These are phyloP conservation scores for Platycercus adscitus DNA, from an alignment of 2,113 vertebrate genomes.

Conservation along the genomic window DNA sequence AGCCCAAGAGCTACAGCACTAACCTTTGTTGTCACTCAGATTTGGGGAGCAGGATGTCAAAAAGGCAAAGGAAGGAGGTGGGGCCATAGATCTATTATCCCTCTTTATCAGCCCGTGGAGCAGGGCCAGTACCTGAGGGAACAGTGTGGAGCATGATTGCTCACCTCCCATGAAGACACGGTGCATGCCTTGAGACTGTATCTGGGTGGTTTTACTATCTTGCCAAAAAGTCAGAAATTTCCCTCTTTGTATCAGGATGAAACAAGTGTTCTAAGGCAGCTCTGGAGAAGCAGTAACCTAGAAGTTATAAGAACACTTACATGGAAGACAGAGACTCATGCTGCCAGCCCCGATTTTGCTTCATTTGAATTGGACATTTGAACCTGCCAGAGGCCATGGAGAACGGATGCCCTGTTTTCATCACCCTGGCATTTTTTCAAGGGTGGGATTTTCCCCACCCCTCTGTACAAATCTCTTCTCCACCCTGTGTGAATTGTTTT, in stretches of 20 bases:
- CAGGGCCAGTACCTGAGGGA: slow-evolving; percentile 61
- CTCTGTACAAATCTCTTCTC: not conserved
- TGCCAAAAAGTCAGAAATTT: slow-evolving; percentile 58
- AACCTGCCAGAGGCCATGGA: not conserved
- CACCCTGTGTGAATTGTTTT: not conserved
- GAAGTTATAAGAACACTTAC: not conserved
- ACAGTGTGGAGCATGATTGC: slow-evolving; percentile 1
- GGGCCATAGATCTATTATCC: slow-evolving; percentile 41
- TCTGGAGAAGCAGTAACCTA: not conserved
- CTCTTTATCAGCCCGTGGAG: slow-evolving; percentile 38
- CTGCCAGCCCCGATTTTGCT: not conserved
- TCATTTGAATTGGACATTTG: not conserved
- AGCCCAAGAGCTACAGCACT: not conserved
- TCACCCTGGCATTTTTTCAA: not conserved
- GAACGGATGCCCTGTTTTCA: not conserved
- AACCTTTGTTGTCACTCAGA: slow-evolving; percentile 47
- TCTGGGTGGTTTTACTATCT: slow-evolving; percentile 60
- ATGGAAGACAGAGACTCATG: not conserved
- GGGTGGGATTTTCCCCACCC: not conserved
- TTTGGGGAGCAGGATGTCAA: slow-evolving; percentile 52
- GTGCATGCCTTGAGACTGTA: slow-evolving; percentile 48
- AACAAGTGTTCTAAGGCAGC: slow-evolving; percentile 13
- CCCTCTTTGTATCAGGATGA: slow-evolving; percentile 19
- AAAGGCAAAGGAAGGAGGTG: slow-evolving; percentile 53
- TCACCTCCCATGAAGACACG: slow-evolving; percentile 62